Base-by-base conservation (phyloP, 2,888 invertebrate species). In the Brachylomia viminalis region DNA sequence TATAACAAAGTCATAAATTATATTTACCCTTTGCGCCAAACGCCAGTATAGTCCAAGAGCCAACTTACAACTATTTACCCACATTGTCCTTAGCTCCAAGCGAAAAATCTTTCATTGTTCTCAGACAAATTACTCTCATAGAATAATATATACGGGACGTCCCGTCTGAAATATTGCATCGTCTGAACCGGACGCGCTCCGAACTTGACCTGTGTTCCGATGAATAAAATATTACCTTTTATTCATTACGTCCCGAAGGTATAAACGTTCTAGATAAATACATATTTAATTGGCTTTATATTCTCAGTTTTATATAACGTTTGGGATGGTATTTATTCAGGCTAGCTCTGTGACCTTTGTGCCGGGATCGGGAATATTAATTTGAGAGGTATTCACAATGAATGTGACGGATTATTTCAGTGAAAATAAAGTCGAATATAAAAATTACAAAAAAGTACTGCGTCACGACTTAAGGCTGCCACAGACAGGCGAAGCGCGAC, bases 91-190 rank as follows among this genome's bases (percentile, higher is more conserved):
- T 92, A 90, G 93, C 94, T 95, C 84, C 86, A 87, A 94, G 93
- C 93, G 92, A 94, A 95, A 94, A 94, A 95, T 95, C 90, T 89
- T 88, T 95, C 94, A 95, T 95, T 95, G 95, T 95, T 86, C 93
- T 88, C 91, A 91, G 92, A 94, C 94, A 94, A 95, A 95, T 95
- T 93, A 92, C 94, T 87, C 89, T 91, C 91, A 90, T 90, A 90
- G 91, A 92, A 93, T 94, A 93, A 92, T 92, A 91, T 90, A 91
- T 91, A 89, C 72, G 75, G 33, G 76, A 81, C 81, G 85, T 86
- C 83, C 74, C 72, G 68, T 72, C 86, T 92, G 88, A 92, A 90
- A 90, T 92, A 92, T 92, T 89, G 86, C 89, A 72, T 82, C 65
- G 85, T 85, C 86, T 88, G 71, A 56, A 23, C 79, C 79, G 69